phyloP scores from a whole-genome alignment of 2,113 vertebrate species.

The Corythornis madagascariensis region DNA sequence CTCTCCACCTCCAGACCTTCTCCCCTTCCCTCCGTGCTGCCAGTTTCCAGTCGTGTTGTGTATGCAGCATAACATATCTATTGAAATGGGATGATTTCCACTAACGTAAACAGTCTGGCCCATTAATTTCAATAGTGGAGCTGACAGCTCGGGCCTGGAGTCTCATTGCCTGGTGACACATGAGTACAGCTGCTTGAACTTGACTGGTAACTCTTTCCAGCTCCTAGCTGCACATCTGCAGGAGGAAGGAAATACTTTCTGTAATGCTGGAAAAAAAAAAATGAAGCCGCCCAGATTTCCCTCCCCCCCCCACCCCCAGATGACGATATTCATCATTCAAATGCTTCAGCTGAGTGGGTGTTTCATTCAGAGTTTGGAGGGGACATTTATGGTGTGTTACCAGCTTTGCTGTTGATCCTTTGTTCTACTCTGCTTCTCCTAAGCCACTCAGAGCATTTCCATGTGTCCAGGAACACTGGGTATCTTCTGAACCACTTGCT shows the following conservation, averaged over 20 bases:
- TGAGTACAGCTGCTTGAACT: conserved; percentile 46
- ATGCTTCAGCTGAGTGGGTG: conserved; percentile 34
- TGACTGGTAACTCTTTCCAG: conserved; percentile 60
- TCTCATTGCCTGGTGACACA: conserved; percentile 57
- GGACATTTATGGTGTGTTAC: not conserved
- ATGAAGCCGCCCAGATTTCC: conserved; percentile 34
- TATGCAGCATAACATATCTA: not conserved
- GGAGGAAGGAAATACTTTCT: conserved; percentile 70
- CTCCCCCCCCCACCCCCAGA: not conserved
- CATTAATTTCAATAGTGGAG: conserved; percentile 47
- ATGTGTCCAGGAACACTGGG: not conserved
- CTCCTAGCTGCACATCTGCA: conserved; percentile 59
- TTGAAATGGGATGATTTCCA: conserved; percentile 44
- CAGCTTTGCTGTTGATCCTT: not conserved
- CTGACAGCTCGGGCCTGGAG: conserved; percentile 44
- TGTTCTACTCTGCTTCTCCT: not conserved
- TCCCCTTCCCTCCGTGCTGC: not conserved
- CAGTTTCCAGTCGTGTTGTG: not conserved
- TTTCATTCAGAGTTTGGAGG: conserved; percentile 40
- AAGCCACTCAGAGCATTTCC: not conserved
- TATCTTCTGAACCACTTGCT: not conserved
- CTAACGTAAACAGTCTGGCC: conserved; percentile 25
- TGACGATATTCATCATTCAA: conserved; percentile 45
- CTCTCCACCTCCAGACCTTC: not conserved
- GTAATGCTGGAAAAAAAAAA: conserved; percentile 35